Base-by-base conservation (phyloP, 2,113 vertebrate genomes). In the Archocentrus centrarchus region DNA sequence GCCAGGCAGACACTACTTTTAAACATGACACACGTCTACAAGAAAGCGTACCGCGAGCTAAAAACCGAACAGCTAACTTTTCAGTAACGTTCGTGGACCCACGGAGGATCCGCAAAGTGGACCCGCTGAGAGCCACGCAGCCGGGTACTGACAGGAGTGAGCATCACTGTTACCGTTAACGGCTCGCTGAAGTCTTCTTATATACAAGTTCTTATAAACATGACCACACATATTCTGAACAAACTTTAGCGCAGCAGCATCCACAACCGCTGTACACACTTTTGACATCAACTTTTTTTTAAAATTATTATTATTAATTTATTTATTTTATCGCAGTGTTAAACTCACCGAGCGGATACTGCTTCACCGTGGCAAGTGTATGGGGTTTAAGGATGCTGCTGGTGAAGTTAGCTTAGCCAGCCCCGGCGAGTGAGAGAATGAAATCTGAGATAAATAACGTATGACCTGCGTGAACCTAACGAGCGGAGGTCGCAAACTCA, bases 401-500 rank as follows among this genome's bases (percentile, higher is more conserved):
- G 35, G 62, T 62, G 20, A 44, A 35, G 53, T 58, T 81, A 91
- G 92, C 91, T 85, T 88, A 91, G 89, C 87, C 2, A 89, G 89
- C 86, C 15, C 14, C 7, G 14, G 55, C 68, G 30, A 44, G 47
- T 59, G 24, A 32, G 13, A 79, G 41, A 18, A 61, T 61, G 59
- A 88, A 66, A 68, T 20, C 1, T 35, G 35, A 35, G 35, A 37
- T 7, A 8, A 10, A 39, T 39, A 44, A 83, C 70, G 35, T n/a
- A 24, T 61, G 1, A 61, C 73, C 41, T 15, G 83, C 17, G 11
- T 73, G 39, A 7, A 53, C 50, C 87, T 35, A 59, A 63, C 35
- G 22, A 84, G 20, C 64, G 17, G 17, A 59, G 73, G 66, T 18
- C 1, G 7, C 68, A 73, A 92, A 93, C 94, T 93, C 86, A 95